Conservation (phyloP, 2,797 vertebrate genomes). For the Enteromius afrohamiltoni region DNA sequence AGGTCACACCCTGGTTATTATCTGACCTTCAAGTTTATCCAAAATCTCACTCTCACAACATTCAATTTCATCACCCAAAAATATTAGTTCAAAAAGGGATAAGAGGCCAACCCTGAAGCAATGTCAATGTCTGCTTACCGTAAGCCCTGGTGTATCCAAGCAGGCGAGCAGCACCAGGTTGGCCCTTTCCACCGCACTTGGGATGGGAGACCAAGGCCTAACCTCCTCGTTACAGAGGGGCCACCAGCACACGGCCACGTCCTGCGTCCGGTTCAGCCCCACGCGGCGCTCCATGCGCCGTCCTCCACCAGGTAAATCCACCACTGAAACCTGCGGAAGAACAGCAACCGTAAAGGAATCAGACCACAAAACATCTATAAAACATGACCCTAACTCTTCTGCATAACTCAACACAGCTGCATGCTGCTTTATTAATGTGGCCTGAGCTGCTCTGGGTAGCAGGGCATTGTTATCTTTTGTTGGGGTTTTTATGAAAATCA, state of each 20-base stretch:
- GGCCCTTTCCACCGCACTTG: conserved; percentile 80
- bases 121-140: conserved; percentile 75
- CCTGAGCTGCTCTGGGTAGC: conserved; percentile 5
- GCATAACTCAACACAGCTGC: conserved; percentile 16
- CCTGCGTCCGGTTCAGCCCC: conserved; percentile 82
- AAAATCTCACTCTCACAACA: not conserved
- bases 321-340: conserved; percentile 80
- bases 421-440: conserved; percentile 34
- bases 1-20: conserved; percentile 50
- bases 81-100: not conserved
- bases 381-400: conserved; percentile 1
- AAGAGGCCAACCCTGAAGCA: conserved; percentile 32
- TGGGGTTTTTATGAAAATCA: not conserved
- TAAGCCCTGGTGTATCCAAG: conserved; percentile 80
- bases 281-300: conserved; percentile 77
- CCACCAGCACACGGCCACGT: conserved; percentile 92
- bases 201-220: conserved; percentile 87
- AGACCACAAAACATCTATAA: conserved; percentile 30
- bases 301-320: conserved; percentile 78
- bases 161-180: conserved; percentile 88
- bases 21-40: conserved; percentile 34
- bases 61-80: conserved; percentile 31
- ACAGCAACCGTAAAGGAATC: conserved; percentile 9
- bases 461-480: conserved; percentile 6
- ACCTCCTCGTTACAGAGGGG: conserved; percentile 75